Conservation (phyloP, 2,113 vertebrate genomes). For the Sakesphorus luctuosus region DNA sequence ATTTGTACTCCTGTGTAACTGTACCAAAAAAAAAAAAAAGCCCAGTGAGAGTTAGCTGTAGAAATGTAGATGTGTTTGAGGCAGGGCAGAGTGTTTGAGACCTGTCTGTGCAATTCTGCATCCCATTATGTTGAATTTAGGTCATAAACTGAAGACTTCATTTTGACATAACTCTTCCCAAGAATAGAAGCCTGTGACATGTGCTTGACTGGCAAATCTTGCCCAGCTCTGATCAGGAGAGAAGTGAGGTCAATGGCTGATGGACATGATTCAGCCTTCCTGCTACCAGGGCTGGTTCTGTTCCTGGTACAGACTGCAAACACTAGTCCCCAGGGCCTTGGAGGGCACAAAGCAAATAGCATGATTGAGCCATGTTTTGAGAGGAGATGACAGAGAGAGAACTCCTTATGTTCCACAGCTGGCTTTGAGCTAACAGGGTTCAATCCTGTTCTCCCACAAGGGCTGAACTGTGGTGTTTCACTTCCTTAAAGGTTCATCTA, state of each 20-base stretch:
- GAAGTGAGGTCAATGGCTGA: conserved; percentile 39
- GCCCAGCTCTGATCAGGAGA: not conserved
- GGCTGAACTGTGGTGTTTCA: not conserved
- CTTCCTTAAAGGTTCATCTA: not conserved
- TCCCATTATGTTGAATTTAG: not conserved
- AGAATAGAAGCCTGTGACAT: not conserved
- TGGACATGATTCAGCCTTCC: not conserved
- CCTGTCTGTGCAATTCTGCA: not conserved
- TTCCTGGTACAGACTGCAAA: not conserved
- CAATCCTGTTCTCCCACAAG: not conserved
- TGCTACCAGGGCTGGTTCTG: not conserved
- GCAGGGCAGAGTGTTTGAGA: not conserved
- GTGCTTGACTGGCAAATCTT: conserved; percentile 3
- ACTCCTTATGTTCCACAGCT: not conserved
- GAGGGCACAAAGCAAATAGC: not conserved
- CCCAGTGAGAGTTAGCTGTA: not conserved
- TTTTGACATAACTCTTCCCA: not conserved
- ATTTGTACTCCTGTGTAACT: not conserved
- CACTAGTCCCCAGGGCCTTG: not conserved
- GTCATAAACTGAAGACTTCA: not conserved
- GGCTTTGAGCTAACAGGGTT: not conserved
- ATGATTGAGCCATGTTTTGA: not conserved
- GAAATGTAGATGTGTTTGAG: not conserved
- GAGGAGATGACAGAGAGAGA: not conserved
- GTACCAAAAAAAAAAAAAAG: not conserved